Evolutionary conservation across 1,140 invertebrate genomes (phyloP), one percentile per base, ranked within the genome.

Genomic region (Nomia melanderi): DNA sequence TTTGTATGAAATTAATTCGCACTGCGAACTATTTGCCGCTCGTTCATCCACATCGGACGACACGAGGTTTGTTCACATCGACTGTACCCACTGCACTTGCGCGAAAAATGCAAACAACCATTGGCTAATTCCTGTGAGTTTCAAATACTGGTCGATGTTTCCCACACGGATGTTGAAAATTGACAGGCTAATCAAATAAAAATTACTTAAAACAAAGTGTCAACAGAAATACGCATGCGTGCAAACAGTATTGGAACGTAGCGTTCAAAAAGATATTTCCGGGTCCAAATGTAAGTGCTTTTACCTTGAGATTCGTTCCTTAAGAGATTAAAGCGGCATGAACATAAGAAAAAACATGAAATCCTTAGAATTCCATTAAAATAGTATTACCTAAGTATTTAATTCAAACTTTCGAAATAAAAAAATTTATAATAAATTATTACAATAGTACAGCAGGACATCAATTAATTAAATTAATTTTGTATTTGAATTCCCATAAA

Each of bases 61-160:
- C 77, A 79, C 75, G 66, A 66, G 53, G 54, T 67, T 75, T 67
- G 53, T 67, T 76, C 73, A 62, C 62, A 74, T 73, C n/a, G 70
- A 73, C 70, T 73, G 44, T 33, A 27, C 44, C 39, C 36, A 27
- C 44, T 54, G 70, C 70, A 53, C 70, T 25, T 73, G 70, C 60
- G 70, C 70, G 53, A 64, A 64, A 73, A 64, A 25, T 64, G 33
- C 23, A 53, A 50, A 36, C 70, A 50, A 64, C 23, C 57, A 73
- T 73, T 73, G 59, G 70, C 4, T 39, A 25, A 64, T 73, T 64
- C 31, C n/a, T 12, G 17, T 73, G n/a, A 31, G 25, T 39, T 31
- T 36, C 20, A 64, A 29, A 36, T 53, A 36, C 14, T 23, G n/a
- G 11, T 39, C 31, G 25, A 67, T 67, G 53, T 75, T 75, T 66